phyloP scores from a whole-genome alignment of 53 echinoderm and acorn worm genomes.

The Henricia sp. region DNA sequence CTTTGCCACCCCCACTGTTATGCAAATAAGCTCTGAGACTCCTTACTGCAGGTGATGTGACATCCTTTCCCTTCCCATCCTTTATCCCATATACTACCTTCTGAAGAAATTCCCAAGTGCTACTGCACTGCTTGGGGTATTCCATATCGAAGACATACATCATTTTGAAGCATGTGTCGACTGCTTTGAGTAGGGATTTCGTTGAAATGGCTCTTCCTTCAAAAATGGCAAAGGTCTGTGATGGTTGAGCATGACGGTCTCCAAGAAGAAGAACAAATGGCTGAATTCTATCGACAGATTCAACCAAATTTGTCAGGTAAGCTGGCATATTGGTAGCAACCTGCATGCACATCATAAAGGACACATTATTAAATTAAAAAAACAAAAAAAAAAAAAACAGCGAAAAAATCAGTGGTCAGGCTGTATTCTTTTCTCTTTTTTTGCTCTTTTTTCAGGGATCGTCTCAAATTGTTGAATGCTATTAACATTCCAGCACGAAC shows the following conservation, averaged over 20 bases:
- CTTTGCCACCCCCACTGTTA: conserved; percentile 16
- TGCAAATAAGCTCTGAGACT: conserved; percentile 63
- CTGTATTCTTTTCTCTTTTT: too few relatives aligned
- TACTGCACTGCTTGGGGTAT: conserved; percentile 62
- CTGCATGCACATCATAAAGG: conserved; percentile 33
- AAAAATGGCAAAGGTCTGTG: conserved; percentile 59
- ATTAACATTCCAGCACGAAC: too few relatives aligned
- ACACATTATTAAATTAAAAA: too few relatives aligned
- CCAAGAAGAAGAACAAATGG: conserved; percentile 72
- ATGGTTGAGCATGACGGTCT: conserved; percentile 12
- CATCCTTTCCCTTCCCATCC: conserved; percentile 60
- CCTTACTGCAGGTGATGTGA: conserved; percentile 64
- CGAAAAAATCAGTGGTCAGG: background rate
- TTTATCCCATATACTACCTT: conserved; percentile 65
- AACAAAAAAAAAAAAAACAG: too few relatives aligned
- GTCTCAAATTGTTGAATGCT: too few relatives aligned
- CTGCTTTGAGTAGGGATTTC: conserved; percentile 65
- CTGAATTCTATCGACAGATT: conserved; percentile 55
- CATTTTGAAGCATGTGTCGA: conserved; percentile 64
- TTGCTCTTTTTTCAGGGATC: too few relatives aligned
- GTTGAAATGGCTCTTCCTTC: conserved; percentile 66
- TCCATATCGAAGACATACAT: conserved; percentile 64
- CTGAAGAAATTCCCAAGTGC: conserved; percentile 76
- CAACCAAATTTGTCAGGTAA: conserved; percentile 41
- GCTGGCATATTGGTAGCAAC: conserved; percentile 68